These are phyloP conservation scores for Gorsachius goisagi DNA, from an alignment of 2,113 vertebrate genomes.

Conservation along the genomic window DNA sequence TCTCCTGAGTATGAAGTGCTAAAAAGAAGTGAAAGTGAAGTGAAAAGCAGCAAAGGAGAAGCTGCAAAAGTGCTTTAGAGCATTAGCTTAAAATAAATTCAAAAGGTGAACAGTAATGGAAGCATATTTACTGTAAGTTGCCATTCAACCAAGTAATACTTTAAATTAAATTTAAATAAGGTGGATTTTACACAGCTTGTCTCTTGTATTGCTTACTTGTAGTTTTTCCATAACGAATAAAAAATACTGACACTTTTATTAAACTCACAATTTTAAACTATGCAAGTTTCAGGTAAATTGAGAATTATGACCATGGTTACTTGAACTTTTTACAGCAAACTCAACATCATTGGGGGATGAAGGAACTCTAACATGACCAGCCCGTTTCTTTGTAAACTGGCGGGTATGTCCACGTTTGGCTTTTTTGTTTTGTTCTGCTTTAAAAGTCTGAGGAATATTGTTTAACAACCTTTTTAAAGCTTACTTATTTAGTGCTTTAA, in stretches of 20 bases:
- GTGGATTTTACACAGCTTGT: not conserved
- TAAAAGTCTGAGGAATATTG: not conserved
- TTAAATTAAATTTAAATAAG: not conserved
- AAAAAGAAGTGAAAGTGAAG: not conserved
- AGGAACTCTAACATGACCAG: not conserved
- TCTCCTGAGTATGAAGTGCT: not conserved
- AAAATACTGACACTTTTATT: not conserved
- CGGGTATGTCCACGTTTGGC: not conserved
- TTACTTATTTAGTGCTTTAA: not conserved
- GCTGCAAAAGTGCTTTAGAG: not conserved
- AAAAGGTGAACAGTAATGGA: not conserved
- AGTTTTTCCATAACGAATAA: not conserved
- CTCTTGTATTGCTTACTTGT: not conserved
- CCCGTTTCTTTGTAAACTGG: not conserved
- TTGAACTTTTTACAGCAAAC: not conserved
- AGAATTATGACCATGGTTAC: not conserved
- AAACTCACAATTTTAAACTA: not conserved
- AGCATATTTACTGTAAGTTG: not conserved
- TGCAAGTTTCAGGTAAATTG: not conserved
- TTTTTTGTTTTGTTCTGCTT: not conserved
- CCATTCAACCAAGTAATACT: not conserved
- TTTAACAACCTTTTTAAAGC: not conserved
- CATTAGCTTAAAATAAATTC: not conserved
- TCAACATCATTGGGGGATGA: not conserved
- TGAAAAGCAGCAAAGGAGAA: not conserved